Evolutionary conservation across 2,888 invertebrate species (phyloP), one percentile per base, ranked within the genome.

Genomic region (Ornithoptera alexandrae): DNA sequence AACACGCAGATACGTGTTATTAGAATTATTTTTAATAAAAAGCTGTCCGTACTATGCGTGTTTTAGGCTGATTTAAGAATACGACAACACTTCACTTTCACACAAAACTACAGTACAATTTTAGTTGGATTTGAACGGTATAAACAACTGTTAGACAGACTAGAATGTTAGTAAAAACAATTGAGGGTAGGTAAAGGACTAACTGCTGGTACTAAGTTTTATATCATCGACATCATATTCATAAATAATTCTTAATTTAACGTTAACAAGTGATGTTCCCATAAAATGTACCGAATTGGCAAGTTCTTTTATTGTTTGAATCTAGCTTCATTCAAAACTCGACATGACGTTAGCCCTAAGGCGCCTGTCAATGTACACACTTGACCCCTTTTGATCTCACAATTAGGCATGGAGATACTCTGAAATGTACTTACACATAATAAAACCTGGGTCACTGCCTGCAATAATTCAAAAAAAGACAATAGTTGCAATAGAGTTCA

Each of bases 351-450:
- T 83, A 84, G 87, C 85, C 89, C 90, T 89, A 87, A 88, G 86
- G 89, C 90, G 87, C 86, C 89, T 88, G 88, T 88, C 90, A 91
- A 89, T 89, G 87, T 88, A 89, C 86, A 90, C 92, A 92, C 87
- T 92, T 92, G 90, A 92, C 92, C 92, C 92, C 92, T 88, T 91
- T 92, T 92, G 92, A 92, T 92, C 92, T 82, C 82, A 88, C 92
- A 91, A 92, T 92, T 92, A 91, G 88, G 87, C 88, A 85, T 86
- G 84, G 84, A 85, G 83, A 89, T 88, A 88, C 87, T 83, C 82
- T 71, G 71, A 65, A 68, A 53, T 65, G 69, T 66, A 68, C 70
- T 67, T 64, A 70, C 56, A 67, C 42, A 61, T 42, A 62, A 65
- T 68, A 46, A 71, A 63, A 65, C 62, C 65, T 62, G 60, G 24